phyloP scores from a whole-genome alignment of 2,888 invertebrate species.

The Ophion slaviceki region DNA sequence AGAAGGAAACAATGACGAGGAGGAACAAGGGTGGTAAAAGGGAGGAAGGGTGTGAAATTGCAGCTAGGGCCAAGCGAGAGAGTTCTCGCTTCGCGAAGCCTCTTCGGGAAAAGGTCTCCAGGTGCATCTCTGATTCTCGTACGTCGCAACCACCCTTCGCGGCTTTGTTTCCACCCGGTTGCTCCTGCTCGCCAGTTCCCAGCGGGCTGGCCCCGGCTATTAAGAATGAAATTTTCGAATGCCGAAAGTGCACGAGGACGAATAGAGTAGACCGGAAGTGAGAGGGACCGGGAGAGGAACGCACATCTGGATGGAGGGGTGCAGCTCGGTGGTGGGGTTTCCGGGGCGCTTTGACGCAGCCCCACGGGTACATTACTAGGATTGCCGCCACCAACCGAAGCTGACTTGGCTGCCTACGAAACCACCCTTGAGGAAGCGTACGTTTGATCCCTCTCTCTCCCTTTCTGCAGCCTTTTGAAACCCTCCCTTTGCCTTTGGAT shows the following conservation, averaged over 20 bases:
- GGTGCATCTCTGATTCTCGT: conserved; percentile 62
- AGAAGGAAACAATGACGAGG: too few species aligned
- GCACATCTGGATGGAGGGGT: background rate
- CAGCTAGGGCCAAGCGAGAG: background rate
- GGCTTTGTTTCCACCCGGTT: conserved; percentile 33
- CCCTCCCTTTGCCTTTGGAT: background rate
- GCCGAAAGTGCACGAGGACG: conserved; percentile 67
- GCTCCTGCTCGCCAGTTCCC: conserved; percentile 36
- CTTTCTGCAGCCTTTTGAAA: background rate
- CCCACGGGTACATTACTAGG: conserved; percentile 83
- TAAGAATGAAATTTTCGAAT: conserved; percentile 78
- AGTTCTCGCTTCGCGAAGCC: conserved; percentile 22
- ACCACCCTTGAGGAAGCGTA: background rate
- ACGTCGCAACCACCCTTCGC: background rate
- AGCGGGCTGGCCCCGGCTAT: conserved; percentile 52
- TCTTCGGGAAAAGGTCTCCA: conserved; percentile 55
- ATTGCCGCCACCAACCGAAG: conserved; percentile 81
- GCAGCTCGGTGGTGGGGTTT: conserved; percentile 21
- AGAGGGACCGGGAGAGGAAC: conserved; percentile 21
- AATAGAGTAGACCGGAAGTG: conserved; percentile 32
- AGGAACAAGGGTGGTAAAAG: too few species aligned
- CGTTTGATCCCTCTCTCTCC: conserved; percentile 10
- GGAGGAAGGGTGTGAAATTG: background rate
- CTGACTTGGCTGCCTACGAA: conserved; percentile 69
- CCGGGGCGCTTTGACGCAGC: conserved; percentile 80